Evolutionary conservation across 1,140 invertebrate species (phyloP), one percentile per base, ranked within the genome.

Genomic region (Formica selysi): DNA sequence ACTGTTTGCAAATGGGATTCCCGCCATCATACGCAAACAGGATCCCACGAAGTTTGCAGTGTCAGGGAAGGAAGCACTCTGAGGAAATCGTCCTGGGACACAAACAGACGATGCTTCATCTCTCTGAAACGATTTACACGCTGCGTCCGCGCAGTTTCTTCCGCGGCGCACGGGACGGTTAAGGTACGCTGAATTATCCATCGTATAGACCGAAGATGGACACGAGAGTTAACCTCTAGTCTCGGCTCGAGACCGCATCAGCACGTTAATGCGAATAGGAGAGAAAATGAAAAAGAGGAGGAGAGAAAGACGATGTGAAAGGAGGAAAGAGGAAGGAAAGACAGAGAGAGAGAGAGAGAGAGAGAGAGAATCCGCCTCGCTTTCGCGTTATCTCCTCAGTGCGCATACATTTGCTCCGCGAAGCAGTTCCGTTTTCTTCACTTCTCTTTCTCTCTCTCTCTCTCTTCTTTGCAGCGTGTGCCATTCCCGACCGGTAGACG

Each of bases 141-240:
- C 64, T 5, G 54, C 87, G 83, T 71, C 65, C 78, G 78, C 41
- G 36, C 48, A 19, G 81, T 71, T 89, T 86, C 83, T 86, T 89
- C 85, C 87, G 88, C 76, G 59, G 65, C 80, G 79, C 79, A 61
- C 71, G 73, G 84, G 86, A 90, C 86, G 87, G 91, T 87, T 91
- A 87, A 91, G 86, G 86, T 87, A 91, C 91, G 90, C 85, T 92
- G 87, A 92, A 93, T 93, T 92, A 93, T 93, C 92, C 89, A 86
- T 87, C 89, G 84, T 87, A 90, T 86, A 86, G 86, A 62, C 87
- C 91, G 61, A 88, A 90, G 92, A 92, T 92, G 84, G 92, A 92
- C 90, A 92, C 71, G 86, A 71, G 88, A 91, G 88, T 90, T 91
- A 90, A 91, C 89, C 91, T 91, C 88, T 91, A 91, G 76, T 89